Conservation (phyloP, 1,140 invertebrate genomes). For the Contarinia nasturtii region DNA sequence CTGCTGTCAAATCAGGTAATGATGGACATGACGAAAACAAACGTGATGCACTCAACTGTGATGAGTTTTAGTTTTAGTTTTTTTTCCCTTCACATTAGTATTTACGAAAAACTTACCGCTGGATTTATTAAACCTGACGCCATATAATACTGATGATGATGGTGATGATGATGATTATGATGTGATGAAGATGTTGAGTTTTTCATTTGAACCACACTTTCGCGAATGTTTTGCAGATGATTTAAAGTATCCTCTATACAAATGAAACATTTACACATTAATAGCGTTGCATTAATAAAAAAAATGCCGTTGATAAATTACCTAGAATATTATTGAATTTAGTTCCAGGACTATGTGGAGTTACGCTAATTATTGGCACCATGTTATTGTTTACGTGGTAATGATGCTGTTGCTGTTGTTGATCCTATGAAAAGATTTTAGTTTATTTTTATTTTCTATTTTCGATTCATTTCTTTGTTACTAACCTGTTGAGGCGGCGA, state of each 20-base stretch:
- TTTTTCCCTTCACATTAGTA: background rate
- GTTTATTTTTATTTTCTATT: background rate
- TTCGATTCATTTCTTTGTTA: background rate
- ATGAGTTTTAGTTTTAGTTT: background rate
- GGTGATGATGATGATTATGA: background rate
- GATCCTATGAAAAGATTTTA: slow-evolving; percentile 4
- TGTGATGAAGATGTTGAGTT: slow-evolving; percentile 10
- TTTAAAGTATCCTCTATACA: slow-evolving; percentile 25
- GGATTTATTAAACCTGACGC: slow-evolving; percentile 9
- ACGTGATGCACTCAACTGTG: slow-evolving; percentile 23
- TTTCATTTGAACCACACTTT: slow-evolving; percentile 23
- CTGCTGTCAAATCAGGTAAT: slow-evolving; percentile 15
- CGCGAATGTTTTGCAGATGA: slow-evolving; percentile 21
- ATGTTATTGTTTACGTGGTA: slow-evolving; percentile 15
- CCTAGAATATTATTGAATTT: slow-evolving; percentile 26
- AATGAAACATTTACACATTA: background rate
- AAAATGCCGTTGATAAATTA: slow-evolving; percentile 1
- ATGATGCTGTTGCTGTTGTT: slow-evolving; percentile 1
- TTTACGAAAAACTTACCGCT: slow-evolving; percentile 8
- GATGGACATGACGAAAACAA: slow-evolving; percentile 60
- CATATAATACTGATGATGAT: slow-evolving; percentile 14
- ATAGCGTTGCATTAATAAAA: slow-evolving; percentile 4
- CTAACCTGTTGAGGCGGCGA: background rate
- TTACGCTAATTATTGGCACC: slow-evolving; percentile 71
- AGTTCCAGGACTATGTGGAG: slow-evolving; percentile 55